A percentile compares a stretch with the other conserved stretches of the same genome.
Evolutionary conservation across 23 tunicate species (phyloP).

Genomic region (Trididemnum miniatum): DNA sequence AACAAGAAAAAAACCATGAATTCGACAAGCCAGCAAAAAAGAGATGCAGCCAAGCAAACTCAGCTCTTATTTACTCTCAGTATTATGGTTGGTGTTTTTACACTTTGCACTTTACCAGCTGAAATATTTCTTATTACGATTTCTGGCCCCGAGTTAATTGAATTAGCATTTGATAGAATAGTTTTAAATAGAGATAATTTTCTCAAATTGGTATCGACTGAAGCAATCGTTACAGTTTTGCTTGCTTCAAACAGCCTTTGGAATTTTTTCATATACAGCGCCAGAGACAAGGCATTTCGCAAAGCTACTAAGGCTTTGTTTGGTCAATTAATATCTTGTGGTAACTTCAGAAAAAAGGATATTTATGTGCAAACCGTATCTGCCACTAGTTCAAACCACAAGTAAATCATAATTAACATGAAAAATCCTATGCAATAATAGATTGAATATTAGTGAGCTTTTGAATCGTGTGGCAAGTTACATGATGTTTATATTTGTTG

Average conservation of each 20-base stretch:
- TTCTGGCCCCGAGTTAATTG: not conserved
- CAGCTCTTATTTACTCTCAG: conserved; percentile 52
- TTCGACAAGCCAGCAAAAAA: not conserved
- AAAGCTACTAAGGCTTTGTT: conserved; percentile 8
- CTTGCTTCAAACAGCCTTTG: conserved; percentile 46
- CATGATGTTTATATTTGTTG: no score
- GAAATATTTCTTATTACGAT: conserved; percentile 5
- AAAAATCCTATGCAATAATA: no score
- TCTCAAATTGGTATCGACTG: conserved; percentile 1
- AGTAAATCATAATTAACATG: no score
- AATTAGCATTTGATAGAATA: not conserved
- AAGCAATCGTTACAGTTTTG: conserved; percentile 16
- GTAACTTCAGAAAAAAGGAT: no score
- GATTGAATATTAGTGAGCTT: no score
- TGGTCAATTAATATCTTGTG: no score
- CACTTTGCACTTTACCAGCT: conserved; percentile 42
- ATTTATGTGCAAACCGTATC: no score
- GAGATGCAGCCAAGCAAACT: conserved; percentile 20
- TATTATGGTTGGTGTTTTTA: conserved; percentile 76
- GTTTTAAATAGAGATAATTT: not conserved
- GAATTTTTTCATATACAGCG: conserved; percentile 56
- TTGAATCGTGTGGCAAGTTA: no score
- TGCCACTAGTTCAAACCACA: no score
- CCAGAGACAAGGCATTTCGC: conserved; percentile 37
- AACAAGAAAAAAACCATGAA: not conserved